phyloP scores from a whole-genome alignment of 1,140 invertebrate genomes.

The Caenorhabditis briggsae region DNA sequence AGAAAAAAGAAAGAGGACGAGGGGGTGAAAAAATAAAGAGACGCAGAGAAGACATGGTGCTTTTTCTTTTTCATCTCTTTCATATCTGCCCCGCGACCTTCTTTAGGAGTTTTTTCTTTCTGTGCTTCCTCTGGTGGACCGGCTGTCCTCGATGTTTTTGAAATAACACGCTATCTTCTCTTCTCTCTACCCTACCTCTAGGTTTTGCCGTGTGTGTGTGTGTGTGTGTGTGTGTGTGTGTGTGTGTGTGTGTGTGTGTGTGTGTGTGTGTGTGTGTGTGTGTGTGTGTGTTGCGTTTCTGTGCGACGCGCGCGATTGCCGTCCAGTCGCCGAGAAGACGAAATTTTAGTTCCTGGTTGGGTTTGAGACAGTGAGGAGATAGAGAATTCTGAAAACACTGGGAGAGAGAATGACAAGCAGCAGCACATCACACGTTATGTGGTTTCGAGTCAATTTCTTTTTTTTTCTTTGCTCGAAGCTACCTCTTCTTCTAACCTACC shows the following conservation, averaged over 20 bases:
- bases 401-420: not conserved
- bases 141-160: not conserved
- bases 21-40: not conserved
- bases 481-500: not conserved
- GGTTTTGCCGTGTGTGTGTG: constrained; percentile 7
- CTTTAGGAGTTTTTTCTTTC: not conserved
- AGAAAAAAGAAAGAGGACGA: not conserved
- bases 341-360: constrained; percentile 34
- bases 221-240: constrained; percentile 34
- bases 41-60: constrained; percentile 18
- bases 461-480: not conserved
- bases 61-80: not conserved
- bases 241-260: not conserved
- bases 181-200: constrained; percentile 6
- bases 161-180: not conserved
- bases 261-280: too few species aligned
- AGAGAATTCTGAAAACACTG: constrained; percentile 19
- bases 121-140: not conserved
- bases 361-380: not conserved
- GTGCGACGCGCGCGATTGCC: constrained; percentile 23
- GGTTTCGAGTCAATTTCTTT: constrained; percentile 42
- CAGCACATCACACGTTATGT: constrained; percentile 29
- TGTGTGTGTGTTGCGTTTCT: constrained; percentile 10
- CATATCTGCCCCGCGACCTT: too few species aligned
- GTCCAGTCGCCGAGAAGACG: not conserved